Evolutionary conservation across 2,888 invertebrate species (phyloP).

Genomic region (Brachylomia viminalis): DNA sequence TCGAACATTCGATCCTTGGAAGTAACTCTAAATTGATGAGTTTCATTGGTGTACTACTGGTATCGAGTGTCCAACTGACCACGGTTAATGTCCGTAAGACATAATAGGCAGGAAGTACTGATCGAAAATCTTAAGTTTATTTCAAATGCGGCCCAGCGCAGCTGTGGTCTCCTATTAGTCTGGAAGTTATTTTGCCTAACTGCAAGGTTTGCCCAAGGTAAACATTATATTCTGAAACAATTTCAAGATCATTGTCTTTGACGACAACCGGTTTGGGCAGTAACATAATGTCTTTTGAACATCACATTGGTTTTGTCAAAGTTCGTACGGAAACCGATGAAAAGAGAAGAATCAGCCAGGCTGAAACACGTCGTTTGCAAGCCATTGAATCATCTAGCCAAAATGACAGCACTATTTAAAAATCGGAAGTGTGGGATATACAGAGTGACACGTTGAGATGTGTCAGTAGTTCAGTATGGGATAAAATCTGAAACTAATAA

Average conservation of each 20-base stretch:
- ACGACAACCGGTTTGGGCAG: background rate
- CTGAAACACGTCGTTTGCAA: background rate
- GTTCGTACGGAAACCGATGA: background rate
- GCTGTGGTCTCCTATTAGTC: background rate
- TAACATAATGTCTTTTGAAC: slow-evolving; percentile 7
- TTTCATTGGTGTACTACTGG: background rate
- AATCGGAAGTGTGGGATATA: background rate
- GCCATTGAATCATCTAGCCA: background rate
- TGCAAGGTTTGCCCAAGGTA: slow-evolving; percentile 1
- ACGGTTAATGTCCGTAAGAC: background rate
- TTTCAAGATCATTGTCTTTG: slow-evolving; percentile 6
- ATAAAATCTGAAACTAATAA: background rate
- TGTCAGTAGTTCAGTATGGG: background rate
- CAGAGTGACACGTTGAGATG: background rate
- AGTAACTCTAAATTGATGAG: background rate
- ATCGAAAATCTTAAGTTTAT: background rate
- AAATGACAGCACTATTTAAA: background rate
- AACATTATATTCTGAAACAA: slow-evolving; percentile 3
- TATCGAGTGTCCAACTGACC: background rate
- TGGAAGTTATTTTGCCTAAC: slow-evolving; percentile 18
- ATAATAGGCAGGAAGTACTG: background rate
- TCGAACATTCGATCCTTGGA: background rate
- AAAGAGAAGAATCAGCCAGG: background rate
- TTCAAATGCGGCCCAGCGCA: background rate
- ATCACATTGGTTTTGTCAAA: slow-evolving; percentile 6